phyloP scores from a whole-genome alignment of 2,797 vertebrate genomes.

The Sus cebifrons region DNA sequence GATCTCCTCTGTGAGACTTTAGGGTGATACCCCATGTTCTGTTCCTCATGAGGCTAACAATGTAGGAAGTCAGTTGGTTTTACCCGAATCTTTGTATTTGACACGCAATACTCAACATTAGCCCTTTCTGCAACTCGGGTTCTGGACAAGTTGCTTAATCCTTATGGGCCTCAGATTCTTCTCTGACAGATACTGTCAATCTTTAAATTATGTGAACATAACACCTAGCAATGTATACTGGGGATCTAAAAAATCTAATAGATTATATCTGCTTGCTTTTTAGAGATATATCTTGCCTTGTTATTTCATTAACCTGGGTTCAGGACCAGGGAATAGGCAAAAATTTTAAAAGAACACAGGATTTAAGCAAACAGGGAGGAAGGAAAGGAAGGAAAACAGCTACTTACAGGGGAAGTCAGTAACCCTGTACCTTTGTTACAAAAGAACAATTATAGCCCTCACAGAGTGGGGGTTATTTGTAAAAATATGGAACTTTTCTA shows the following conservation, averaged over 20 bases:
- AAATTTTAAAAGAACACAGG: background rate
- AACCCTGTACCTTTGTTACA: conserved; percentile 59
- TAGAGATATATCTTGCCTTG: background rate
- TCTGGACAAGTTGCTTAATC: background rate
- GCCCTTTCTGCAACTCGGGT: conserved; percentile 6
- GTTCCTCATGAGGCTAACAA: background rate
- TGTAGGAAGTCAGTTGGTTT: background rate
- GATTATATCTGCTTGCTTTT: conserved; percentile 1
- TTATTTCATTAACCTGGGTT: conserved; percentile 47
- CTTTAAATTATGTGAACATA: conserved; percentile 38
- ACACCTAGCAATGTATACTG: background rate
- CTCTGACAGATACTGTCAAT: background rate
- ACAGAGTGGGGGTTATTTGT: background rate
- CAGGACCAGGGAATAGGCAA: conserved; percentile 5
- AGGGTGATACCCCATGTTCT: background rate
- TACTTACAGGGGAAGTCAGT: conserved; percentile 44
- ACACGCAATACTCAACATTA: background rate
- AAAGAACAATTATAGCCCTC: conserved; percentile 51
- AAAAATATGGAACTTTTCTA: conserved; percentile 18
- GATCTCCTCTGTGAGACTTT: background rate
- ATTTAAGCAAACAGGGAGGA: conserved; percentile 35
- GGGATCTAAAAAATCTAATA: background rate
- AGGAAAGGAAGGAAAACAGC: background rate
- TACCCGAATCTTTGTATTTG: background rate
- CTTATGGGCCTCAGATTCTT: background rate